Conservation (phyloP, 2,113 vertebrate species). For the Amphiprion percula region DNA sequence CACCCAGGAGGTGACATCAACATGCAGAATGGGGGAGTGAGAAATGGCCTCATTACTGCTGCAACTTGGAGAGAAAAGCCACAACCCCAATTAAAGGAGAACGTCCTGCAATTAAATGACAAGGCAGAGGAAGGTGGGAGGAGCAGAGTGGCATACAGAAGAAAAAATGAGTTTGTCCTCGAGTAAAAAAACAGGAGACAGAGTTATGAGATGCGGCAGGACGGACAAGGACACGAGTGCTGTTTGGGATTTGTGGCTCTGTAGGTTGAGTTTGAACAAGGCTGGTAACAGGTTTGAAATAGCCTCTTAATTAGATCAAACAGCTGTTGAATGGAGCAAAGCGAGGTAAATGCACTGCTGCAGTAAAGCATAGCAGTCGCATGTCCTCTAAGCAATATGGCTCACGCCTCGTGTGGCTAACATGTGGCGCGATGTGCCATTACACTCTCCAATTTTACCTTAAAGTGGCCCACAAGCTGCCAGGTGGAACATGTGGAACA, state of each 20-base stretch:
- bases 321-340: slow-evolving; percentile 40
- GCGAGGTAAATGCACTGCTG: neutral
- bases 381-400: slow-evolving; percentile 44
- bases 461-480: neutral
- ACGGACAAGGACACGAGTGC: slow-evolving; percentile 20
- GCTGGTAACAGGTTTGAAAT: slow-evolving; percentile 35
- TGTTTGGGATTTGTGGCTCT: slow-evolving; percentile 30
- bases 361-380: neutral
- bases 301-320: slow-evolving; percentile 55
- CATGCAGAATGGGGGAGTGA: slow-evolving; percentile 17
- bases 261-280: slow-evolving; percentile 32
- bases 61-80: neutral
- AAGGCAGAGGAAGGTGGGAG: neutral
- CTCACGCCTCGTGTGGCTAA: slow-evolving; percentile 11
- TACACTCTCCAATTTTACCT: neutral
- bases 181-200: neutral
- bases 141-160: too few species aligned
- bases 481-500: slow-evolving; percentile 5
- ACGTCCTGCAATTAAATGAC: slow-evolving; percentile 23
- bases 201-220: neutral
- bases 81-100: slow-evolving; percentile 48
- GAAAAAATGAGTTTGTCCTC: slow-evolving; percentile 28
- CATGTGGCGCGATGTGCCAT: neutral
- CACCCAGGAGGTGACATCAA: neutral
- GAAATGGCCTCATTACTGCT: slow-evolving; percentile 33